Percentiles rank a stretch among this genome's conserved stretches.
These are phyloP conservation scores for Standfussiana lucernea DNA, from an alignment of 2,888 invertebrate genomes.

Conservation along the genomic window DNA sequence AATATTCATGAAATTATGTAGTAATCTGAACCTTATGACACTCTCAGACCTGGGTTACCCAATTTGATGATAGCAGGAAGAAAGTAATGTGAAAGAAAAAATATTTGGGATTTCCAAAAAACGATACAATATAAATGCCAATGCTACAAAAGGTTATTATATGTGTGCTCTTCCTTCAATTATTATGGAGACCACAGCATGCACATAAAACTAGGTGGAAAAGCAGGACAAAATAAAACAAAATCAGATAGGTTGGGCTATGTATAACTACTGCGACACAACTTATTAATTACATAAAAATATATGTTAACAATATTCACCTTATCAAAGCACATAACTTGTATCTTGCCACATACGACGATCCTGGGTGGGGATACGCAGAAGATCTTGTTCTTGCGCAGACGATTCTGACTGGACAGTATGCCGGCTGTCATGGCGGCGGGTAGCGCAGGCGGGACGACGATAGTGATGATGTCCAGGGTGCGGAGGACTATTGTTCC, in stretches of 20 bases:
- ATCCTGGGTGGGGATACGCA: slow-evolving; percentile 95
- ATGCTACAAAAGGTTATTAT: not conserved
- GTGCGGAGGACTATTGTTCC: slow-evolving; percentile 94
- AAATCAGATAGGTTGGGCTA: not conserved
- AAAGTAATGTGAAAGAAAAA: not conserved
- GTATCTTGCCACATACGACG: slow-evolving; percentile 94
- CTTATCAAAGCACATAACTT: slow-evolving; percentile 97
- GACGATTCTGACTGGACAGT: slow-evolving; percentile 93
- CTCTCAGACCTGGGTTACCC: not conserved
- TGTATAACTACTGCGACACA: not conserved
- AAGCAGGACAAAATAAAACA: not conserved
- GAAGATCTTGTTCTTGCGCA: slow-evolving; percentile 93
- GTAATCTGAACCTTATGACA: too few relatives aligned
- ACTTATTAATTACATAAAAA: not conserved
- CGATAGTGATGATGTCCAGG: slow-evolving; percentile 97
- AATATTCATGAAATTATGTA: not conserved
- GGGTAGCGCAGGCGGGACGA: slow-evolving; percentile 97
- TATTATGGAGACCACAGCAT: not conserved
- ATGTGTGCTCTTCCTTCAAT: not conserved
- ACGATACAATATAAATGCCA: not conserved
- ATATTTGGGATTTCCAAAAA: not conserved
- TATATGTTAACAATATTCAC: slow-evolving; percentile 80
- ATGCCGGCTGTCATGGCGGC: slow-evolving; percentile 96
- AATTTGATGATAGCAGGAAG: not conserved
- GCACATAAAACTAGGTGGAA: not conserved